phyloP scores from a whole-genome alignment of 1,140 invertebrate genomes.

The Adoxophyes honmai region DNA sequence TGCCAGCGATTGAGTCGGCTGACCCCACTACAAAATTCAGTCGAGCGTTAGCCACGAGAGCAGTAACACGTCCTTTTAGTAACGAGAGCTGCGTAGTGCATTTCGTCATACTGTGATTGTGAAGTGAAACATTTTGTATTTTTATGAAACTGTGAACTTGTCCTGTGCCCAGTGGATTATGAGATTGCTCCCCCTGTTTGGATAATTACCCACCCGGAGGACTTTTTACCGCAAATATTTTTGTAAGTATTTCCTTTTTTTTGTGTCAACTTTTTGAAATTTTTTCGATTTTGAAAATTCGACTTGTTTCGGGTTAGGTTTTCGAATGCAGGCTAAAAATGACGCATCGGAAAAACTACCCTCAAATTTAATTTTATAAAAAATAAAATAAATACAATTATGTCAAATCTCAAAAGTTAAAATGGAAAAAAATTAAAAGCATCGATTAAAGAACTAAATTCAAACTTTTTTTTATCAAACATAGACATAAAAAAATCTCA shows the following conservation, averaged over 20 bases:
- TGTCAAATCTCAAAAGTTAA: background rate
- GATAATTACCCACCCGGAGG: constrained; percentile 72
- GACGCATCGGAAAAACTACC: too few species aligned
- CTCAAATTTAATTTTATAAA: too few species aligned
- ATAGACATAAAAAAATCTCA: too few species aligned
- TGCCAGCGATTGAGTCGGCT: constrained; percentile 55
- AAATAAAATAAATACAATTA: background rate
- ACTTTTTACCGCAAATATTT: constrained; percentile 71
- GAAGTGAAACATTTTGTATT: constrained; percentile 55
- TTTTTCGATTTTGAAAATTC: too few species aligned
- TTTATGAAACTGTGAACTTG: constrained; percentile 55
- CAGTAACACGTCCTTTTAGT: constrained; percentile 53
- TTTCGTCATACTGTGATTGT: constrained; percentile 74
- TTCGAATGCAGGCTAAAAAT: too few species aligned
- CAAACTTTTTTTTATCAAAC: too few species aligned
- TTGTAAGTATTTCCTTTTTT: constrained; percentile 59
- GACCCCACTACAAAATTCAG: constrained; percentile 74
- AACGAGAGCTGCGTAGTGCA: constrained; percentile 50
- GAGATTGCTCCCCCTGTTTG: constrained; percentile 67
- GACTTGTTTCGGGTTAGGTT: too few species aligned
- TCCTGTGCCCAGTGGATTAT: constrained; percentile 57
- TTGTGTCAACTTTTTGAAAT: background rate
- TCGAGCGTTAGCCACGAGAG: constrained; percentile 58
- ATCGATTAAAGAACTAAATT: too few species aligned
- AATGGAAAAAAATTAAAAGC: background rate